phyloP scores from a whole-genome alignment of 2,797 vertebrate species.

The Meda fulgida region DNA sequence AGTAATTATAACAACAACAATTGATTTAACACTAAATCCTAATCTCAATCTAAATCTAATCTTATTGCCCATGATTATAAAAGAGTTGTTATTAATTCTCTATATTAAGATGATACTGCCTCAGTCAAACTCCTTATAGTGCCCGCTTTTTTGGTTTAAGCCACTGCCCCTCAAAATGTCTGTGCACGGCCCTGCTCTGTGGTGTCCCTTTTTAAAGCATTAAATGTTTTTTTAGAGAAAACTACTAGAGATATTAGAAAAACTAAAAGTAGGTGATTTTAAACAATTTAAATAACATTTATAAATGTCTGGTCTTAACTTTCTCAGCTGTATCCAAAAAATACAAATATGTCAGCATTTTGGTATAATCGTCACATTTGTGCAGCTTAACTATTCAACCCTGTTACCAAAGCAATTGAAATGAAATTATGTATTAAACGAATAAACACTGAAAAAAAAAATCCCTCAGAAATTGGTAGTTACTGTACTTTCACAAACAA shows the following conservation, averaged over 20 bases:
- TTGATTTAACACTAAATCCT: no score
- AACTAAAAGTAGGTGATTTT: background rate
- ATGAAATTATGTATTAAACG: background rate
- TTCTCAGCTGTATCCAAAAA: background rate
- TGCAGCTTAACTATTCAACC: background rate
- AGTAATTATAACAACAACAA: no score
- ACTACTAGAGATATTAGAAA: background rate
- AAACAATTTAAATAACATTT: background rate
- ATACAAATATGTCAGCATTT: background rate
- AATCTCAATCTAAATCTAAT: no score
- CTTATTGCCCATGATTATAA: no score
- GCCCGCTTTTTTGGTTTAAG: no score
- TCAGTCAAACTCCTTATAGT: no score
- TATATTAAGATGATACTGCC: no score
- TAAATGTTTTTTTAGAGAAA: background rate
- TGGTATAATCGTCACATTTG: background rate
- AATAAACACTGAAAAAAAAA: background rate
- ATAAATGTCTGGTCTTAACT: background rate
- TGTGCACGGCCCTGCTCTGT: background rate
- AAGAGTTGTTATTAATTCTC: no score
- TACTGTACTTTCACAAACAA: background rate
- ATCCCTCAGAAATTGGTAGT: background rate
- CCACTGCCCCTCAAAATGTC: no score
- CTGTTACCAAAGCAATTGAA: background rate
- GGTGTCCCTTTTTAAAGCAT: background rate